Evolutionary conservation across 2,113 vertebrate species (phyloP).

Genomic region (Gadus macrocephalus): DNA sequence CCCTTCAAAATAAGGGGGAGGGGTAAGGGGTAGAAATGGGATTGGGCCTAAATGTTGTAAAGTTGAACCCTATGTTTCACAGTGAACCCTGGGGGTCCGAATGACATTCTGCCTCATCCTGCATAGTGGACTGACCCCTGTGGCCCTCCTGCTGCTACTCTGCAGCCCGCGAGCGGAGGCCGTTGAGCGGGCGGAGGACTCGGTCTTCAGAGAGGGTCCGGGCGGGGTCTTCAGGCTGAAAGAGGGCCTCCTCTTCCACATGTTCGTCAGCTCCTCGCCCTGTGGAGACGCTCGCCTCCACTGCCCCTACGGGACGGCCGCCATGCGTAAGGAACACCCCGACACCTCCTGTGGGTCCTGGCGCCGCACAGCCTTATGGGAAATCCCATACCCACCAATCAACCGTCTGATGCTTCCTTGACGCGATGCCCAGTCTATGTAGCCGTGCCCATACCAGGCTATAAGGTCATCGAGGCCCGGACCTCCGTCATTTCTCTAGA

Average conservation of each 20-base stretch:
- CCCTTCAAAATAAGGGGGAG: too few species aligned
- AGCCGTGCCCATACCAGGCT: too few species aligned
- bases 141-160: not conserved
- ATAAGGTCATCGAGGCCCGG: too few species aligned
- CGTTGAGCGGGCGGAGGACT: slow-evolving; percentile 65
- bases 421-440: too few species aligned
- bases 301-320: slow-evolving; percentile 83
- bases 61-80: not conserved
- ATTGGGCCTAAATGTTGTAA: too few species aligned
- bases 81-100: not conserved
- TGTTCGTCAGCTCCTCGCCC: slow-evolving; percentile 88
- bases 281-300: slow-evolving; percentile 93
- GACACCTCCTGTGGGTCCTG: not conserved
- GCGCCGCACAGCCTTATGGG: too few species aligned
- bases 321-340: slow-evolving; percentile 40
- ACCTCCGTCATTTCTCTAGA: too few species aligned
- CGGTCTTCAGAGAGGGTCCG: slow-evolving; percentile 79
- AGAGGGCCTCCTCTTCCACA: slow-evolving; percentile 85
- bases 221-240: slow-evolving; percentile 77
- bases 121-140: too few species aligned
- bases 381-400: too few species aligned
- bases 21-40: too few species aligned
- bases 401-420: too few species aligned
- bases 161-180: slow-evolving; percentile 57
- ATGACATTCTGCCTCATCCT: not conserved